Conservation (phyloP, 2,113 vertebrate species). For the Mesitornis unicolor region DNA sequence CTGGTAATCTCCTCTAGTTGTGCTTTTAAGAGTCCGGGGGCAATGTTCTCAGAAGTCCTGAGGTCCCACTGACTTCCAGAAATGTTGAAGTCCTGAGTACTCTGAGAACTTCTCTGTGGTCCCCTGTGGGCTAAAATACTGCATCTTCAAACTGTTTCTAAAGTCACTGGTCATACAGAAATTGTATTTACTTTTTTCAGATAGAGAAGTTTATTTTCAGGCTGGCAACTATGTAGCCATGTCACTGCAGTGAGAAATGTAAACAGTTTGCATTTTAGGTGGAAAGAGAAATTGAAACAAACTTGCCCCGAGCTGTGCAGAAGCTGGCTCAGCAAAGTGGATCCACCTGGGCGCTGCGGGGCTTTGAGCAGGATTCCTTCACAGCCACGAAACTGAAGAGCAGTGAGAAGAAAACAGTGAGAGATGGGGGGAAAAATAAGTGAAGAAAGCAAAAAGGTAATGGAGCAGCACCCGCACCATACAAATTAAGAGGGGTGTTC, state of each 20-base stretch:
- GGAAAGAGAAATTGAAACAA: constrained; percentile 41
- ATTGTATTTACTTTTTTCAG: neutral
- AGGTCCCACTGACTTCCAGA: neutral
- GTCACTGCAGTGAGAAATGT: constrained; percentile 9
- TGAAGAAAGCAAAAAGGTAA: neutral
- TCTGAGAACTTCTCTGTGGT: neutral
- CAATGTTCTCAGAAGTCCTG: neutral
- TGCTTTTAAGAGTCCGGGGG: neutral
- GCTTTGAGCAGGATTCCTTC: neutral
- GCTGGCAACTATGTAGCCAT: neutral
- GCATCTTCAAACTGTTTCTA: neutral
- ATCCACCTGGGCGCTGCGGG: neutral
- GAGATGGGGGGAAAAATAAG: neutral
- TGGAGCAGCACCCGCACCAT: neutral
- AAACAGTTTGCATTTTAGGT: neutral
- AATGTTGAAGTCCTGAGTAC: neutral
- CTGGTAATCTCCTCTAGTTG: neutral
- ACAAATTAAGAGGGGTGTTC: neutral
- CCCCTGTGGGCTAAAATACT: neutral
- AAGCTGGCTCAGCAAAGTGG: constrained; percentile 1
- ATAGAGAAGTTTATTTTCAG: neutral
- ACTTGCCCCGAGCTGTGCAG: constrained; percentile 62
- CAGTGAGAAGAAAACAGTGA: neutral
- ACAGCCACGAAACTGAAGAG: neutral
- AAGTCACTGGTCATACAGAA: neutral